phyloP scores from a whole-genome alignment of 2,888 invertebrate species.

The Eurytoma californica region DNA sequence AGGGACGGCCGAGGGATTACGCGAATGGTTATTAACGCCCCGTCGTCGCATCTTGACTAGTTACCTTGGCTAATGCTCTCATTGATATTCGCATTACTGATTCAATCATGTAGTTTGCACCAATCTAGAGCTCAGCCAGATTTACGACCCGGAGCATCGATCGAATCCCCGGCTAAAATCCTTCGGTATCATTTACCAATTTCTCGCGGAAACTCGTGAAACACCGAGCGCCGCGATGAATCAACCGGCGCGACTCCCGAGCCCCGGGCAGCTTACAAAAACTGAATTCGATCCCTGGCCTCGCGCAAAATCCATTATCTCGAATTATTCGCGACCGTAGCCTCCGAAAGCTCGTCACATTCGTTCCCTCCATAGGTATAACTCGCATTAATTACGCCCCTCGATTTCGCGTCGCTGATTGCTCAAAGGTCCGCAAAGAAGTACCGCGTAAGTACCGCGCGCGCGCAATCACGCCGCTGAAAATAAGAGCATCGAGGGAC shows the following conservation, averaged over 20 bases:
- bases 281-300: too few species aligned
- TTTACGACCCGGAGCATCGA: constrained; percentile 1
- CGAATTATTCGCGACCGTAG: too few species aligned
- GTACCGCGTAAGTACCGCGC: not conserved
- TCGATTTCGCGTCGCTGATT: constrained; percentile 25
- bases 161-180: too few species aligned
- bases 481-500: not conserved
- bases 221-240: too few species aligned
- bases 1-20: constrained; percentile 24
- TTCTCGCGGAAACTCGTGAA: too few species aligned
- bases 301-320: too few species aligned
- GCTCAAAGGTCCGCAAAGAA: constrained; percentile 16
- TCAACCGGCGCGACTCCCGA: too few species aligned
- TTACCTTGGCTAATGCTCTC: constrained; percentile 63
- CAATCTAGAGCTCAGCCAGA: constrained; percentile 59
- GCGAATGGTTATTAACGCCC: constrained; percentile 56
- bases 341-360: too few species aligned
- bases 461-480: not conserved
- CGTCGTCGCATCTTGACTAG: constrained; percentile 61
- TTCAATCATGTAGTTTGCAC: constrained; percentile 60
- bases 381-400: constrained; percentile 18
- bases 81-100: constrained; percentile 65
- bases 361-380: not conserved
- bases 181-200: too few species aligned
- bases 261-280: too few species aligned